phyloP scores from a whole-genome alignment of 2,113 vertebrate species.

The Rhinoderma darwinii region DNA sequence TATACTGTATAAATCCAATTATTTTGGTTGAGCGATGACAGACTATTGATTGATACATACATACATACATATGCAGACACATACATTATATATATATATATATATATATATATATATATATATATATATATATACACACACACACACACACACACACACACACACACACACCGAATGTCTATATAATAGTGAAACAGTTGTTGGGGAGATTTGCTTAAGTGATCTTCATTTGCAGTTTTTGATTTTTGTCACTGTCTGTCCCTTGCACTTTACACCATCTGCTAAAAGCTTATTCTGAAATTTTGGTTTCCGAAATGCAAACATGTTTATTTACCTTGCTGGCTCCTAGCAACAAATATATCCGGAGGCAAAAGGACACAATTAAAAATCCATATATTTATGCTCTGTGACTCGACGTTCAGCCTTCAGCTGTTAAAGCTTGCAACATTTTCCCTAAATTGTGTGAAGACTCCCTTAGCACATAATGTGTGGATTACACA shows the following conservation, averaged over 20 bases:
- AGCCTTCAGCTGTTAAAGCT: conserved; percentile 20
- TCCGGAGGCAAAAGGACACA: not conserved
- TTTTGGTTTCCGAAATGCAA: conserved; percentile 17
- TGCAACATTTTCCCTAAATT: conserved; percentile 6
- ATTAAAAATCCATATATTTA: conserved; percentile 25
- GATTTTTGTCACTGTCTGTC: not conserved
- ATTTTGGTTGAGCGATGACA: too few species aligned
- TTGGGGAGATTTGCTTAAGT: conserved; percentile 20
- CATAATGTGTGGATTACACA: conserved; percentile 44
- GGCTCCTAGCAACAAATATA: conserved; percentile 27
- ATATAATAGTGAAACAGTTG: conserved; percentile 13
- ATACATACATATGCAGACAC: too few species aligned
- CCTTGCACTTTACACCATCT: conserved; percentile 22
- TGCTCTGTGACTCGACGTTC: not conserved
- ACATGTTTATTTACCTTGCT: conserved; percentile 20
- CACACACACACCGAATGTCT: too few species aligned
- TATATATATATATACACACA: not conserved
- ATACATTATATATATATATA: too few species aligned
- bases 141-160: too few species aligned
- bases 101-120: too few species aligned
- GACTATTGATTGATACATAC: too few species aligned
- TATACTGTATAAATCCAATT: too few species aligned
- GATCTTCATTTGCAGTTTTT: not conserved
- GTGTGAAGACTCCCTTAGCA: conserved; percentile 31
- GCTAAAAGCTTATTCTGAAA: not conserved